Evolutionary conservation across 2,113 vertebrate species (phyloP).

Genomic region (Erythrocercus mccallii): DNA sequence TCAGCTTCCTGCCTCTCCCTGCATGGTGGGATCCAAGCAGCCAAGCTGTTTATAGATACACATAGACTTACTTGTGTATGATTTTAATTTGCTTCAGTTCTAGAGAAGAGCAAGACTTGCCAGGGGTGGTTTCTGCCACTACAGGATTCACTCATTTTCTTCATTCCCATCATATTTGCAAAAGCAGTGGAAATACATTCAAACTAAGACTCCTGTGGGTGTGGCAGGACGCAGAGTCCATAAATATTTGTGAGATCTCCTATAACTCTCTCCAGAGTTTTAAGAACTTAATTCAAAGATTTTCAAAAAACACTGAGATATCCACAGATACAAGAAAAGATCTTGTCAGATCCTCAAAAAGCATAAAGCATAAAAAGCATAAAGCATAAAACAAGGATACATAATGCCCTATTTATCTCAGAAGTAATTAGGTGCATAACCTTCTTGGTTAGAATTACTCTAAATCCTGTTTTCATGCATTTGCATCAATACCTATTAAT

Average conservation of each 20-base stretch:
- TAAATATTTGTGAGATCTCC: background rate
- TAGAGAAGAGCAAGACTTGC: slow-evolving; percentile 3
- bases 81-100: slow-evolving; percentile 51
- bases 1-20: slow-evolving; percentile 55
- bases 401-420: background rate
- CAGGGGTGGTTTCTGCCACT: slow-evolving; percentile 22
- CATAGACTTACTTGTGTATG: slow-evolving; percentile 9
- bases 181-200: background rate
- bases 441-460: background rate
- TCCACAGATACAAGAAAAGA: background rate
- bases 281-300: background rate
- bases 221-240: background rate
- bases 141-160: background rate
- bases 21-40: background rate
- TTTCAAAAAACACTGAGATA: background rate
- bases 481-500: background rate
- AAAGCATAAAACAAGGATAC: accelerated
- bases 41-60: slow-evolving; percentile 44
- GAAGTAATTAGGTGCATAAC: background rate
- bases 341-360: background rate
- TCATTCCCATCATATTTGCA: background rate
- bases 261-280: background rate
- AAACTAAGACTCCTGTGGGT: background rate
- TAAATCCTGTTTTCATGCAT: background rate
- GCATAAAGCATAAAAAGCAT: background rate